phyloP scores from a whole-genome alignment of 37 sponge, comb jelly and placozoan genomes.

The Aplysina aerophoba region DNA sequence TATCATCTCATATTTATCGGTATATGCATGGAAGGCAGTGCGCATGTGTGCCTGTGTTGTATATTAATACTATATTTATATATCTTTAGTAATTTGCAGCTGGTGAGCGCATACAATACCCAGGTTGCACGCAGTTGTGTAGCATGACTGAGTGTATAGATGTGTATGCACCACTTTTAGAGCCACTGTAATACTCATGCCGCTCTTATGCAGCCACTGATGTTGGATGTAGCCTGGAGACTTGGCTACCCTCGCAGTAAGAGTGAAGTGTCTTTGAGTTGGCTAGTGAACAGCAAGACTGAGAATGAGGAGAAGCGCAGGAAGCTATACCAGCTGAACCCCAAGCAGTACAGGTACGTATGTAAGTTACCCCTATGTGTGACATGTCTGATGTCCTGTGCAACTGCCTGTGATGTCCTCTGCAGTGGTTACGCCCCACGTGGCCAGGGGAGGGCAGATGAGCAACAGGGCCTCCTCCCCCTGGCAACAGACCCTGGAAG shows the following conservation, averaged over 20 bases:
- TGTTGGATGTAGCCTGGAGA: not conserved
- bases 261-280: slow-evolving; percentile 15
- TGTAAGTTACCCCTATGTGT: not conserved
- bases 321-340: slow-evolving; percentile 57
- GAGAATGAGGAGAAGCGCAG: slow-evolving; percentile 60
- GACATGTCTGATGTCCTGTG: not conserved
- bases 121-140: no score
- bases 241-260: slow-evolving; percentile 3
- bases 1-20: no score
- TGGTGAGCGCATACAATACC: no score
- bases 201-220: not conserved
- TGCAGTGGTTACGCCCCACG: not conserved
- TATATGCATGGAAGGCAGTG: no score
- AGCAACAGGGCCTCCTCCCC: not conserved
- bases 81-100: no score
- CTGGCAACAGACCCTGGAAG: not conserved
- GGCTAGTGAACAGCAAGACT: slow-evolving; percentile 39
- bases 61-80: no score
- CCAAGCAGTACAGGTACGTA: slow-evolving; percentile 70
- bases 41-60: no score
- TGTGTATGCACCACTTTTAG: no score
- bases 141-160: no score
- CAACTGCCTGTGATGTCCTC: not conserved
- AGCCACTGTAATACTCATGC: no score
- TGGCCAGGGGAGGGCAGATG: not conserved